These are phyloP conservation scores for Cosmorhoe ocellata DNA, from an alignment of 2,888 invertebrate species.

Conservation along the genomic window DNA sequence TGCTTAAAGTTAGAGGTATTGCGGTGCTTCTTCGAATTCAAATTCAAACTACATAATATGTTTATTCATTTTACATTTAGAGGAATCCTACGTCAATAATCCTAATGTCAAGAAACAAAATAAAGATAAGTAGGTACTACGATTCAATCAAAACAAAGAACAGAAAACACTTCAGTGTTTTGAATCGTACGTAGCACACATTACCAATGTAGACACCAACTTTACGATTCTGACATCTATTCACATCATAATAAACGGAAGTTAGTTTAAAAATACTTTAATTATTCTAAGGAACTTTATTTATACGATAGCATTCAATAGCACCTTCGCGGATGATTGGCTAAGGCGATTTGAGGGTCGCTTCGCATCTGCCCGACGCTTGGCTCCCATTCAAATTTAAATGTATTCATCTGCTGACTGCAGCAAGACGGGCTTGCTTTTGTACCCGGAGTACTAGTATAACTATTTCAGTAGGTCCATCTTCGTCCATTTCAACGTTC, in stretches of 20 bases:
- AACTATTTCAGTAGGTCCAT: constrained; percentile 30
- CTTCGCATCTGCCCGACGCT: constrained; percentile 59
- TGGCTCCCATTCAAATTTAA: constrained; percentile 71
- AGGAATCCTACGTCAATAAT: too few species aligned
- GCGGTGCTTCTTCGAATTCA: too few species aligned
- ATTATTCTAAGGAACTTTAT: constrained; percentile 44
- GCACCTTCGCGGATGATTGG: constrained; percentile 74
- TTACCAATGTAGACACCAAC: too few species aligned
- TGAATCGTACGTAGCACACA: too few species aligned
- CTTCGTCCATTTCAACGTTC: constrained; percentile 22
- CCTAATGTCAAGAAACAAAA: too few species aligned
- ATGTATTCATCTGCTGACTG: constrained; percentile 46
- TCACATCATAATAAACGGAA: constrained; percentile 8
- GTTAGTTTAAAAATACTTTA: constrained; percentile 19
- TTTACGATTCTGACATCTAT: too few species aligned
- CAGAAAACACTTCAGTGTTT: too few species aligned
- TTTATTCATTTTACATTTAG: too few species aligned
- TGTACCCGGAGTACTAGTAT: constrained; percentile 23
- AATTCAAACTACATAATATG: too few species aligned
- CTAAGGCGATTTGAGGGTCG: constrained; percentile 68
- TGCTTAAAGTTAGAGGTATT: not conserved
- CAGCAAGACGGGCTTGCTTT: constrained; percentile 29
- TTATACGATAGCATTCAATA: constrained; percentile 36
- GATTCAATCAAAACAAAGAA: too few species aligned
- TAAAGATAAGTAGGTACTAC: too few species aligned